Conservation (phyloP, 2,797 vertebrate species). For the Liasis olivaceus region DNA sequence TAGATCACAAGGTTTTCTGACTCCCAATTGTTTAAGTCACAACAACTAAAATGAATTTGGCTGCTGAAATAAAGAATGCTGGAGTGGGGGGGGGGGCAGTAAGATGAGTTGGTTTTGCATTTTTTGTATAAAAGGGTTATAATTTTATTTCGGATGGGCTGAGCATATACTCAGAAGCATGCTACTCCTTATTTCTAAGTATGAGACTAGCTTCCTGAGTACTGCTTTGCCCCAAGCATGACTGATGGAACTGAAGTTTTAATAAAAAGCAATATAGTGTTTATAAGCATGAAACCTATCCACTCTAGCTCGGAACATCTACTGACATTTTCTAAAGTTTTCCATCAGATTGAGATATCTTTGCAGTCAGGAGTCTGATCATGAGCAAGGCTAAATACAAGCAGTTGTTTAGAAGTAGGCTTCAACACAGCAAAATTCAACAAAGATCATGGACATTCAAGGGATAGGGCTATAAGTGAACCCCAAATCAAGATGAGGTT, state of each 20-base stretch:
- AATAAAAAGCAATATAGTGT: not conserved
- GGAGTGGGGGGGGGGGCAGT: not conserved
- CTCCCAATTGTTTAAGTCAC: not conserved
- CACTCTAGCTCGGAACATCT: not conserved
- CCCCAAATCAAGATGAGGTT: too few relatives aligned
- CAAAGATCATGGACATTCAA: not conserved
- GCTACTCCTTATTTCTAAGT: conserved; percentile 3
- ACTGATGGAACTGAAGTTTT: not conserved
- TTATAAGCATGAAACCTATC: not conserved
- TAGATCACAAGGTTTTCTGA: not conserved
- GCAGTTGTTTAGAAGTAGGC: not conserved
- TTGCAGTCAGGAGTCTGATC: not conserved
- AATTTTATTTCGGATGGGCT: not conserved
- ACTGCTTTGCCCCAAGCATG: not conserved
- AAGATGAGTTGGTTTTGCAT: not conserved
- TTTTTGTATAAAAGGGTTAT: not conserved
- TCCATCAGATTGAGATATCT: not conserved
- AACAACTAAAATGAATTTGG: not conserved
- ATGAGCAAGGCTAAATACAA: not conserved
- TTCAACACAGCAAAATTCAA: not conserved
- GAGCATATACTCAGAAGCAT: not conserved
- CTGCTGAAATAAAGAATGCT: not conserved
- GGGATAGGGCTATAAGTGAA: not conserved
- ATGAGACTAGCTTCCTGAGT: not conserved
- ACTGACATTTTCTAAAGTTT: not conserved